Base-by-base conservation (phyloP, 1,140 invertebrate genomes). In the Hirudo medicinalis region DNA sequence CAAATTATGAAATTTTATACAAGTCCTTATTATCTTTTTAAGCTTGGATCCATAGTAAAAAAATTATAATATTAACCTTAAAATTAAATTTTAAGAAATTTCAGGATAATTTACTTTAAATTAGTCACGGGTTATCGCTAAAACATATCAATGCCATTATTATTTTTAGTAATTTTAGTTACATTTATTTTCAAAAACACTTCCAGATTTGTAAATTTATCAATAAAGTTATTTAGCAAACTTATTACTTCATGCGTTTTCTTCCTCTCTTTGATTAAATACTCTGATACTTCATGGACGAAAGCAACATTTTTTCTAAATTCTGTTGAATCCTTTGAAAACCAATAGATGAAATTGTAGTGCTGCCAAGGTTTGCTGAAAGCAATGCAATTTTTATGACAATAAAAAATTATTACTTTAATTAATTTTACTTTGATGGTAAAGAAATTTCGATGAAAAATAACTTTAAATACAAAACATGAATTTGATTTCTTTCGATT, bases 241-340 rank as follows among this genome's bases (percentile, higher is more conserved):
- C 2, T 68, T 19, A 68, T 36, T 43, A 70, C 32, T 22, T 36
- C 5, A 13, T 20, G n/a, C 40, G 11, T 22, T 22, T 54, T 40
- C 43, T 70, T 71, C 9, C 70, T 25, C 55, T 66, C 57, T 54
- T 71, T 40, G 27, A 71, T 71, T 29, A 71, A 27, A 32, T 57
- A 29, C 2, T 27, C 70, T 3, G 70, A 57, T 8, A 71, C 32
- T 27, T 49, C 17, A 25, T 71, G 70, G 22, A 66, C 54, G 29
- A 60, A 66, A 20, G 9, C 22, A 32, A 53, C 55, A 25, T 63
- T 40, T 32, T 29, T 60, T 22, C 32, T 32, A 66, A 60, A 71
- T 36, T 71, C 70, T 29, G 25, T 15, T 9, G 22, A 4, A 53
- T 70, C 69, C 27, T 49, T 20, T 54, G 69, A 49, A 70, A 70